Evolutionary conservation across 2,888 invertebrate genomes (phyloP).

Genomic region (Apamea anceps): DNA sequence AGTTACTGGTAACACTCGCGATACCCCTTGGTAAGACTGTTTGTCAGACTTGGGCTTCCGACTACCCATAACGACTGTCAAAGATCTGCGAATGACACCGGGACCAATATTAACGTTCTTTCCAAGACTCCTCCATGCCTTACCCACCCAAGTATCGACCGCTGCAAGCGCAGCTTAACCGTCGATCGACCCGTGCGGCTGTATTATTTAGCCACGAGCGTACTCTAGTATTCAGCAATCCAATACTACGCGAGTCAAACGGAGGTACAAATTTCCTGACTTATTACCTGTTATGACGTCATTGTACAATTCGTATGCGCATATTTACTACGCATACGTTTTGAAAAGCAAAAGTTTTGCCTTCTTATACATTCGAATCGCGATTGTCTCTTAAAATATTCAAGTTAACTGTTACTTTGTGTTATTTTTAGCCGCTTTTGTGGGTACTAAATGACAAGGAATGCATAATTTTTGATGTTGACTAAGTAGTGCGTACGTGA

Average conservation of each 20-base stretch:
- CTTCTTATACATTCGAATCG: conserved; percentile 40
- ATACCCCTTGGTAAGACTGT: neutral
- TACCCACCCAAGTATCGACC: neutral
- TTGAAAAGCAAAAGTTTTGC: conserved; percentile 60
- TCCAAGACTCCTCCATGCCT: neutral
- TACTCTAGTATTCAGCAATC: conserved; percentile 17
- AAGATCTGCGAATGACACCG: neutral
- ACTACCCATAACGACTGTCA: neutral
- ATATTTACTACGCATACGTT: conserved; percentile 50
- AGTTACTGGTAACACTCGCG: neutral
- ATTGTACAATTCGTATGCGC: conserved; percentile 58
- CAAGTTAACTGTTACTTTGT: conserved; percentile 53
- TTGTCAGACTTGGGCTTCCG: neutral
- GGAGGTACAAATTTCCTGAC: conserved; percentile 24
- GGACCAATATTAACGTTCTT: neutral
- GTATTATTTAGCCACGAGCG: neutral
- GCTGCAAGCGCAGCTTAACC: neutral
- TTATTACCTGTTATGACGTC: conserved; percentile 39
- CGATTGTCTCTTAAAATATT: conserved; percentile 60
- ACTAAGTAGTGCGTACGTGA: conserved; percentile 4
- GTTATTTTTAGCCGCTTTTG: conserved; percentile 58
- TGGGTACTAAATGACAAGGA: conserved; percentile 23
- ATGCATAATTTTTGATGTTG: conserved; percentile 30
- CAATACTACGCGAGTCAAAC: conserved; percentile 8
- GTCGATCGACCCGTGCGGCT: neutral